phyloP scores from a whole-genome alignment of 2,888 invertebrate genomes.

The Hirudinaria manillensis region DNA sequence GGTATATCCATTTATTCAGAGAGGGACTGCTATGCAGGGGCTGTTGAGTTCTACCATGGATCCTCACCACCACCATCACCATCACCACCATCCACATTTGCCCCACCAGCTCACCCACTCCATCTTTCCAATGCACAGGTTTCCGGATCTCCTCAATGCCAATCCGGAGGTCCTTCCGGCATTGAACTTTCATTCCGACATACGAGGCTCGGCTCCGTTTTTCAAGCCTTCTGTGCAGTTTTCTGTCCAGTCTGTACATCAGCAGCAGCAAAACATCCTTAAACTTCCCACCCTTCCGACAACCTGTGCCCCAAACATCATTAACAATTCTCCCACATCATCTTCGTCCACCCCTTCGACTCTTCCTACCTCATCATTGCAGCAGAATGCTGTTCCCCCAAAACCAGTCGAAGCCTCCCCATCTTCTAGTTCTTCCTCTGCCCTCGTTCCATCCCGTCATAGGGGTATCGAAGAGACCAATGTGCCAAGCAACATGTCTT shows the following conservation, averaged over 20 bases:
- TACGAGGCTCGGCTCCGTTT: conserved; percentile 9
- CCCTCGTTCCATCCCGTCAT: background rate
- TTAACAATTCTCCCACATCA: background rate
- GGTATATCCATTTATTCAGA: conserved; percentile 26
- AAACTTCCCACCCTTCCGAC: conserved; percentile 16
- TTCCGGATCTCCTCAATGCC: conserved; percentile 25
- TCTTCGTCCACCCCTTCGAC: conserved; percentile 16
- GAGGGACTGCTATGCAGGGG: conserved; percentile 19
- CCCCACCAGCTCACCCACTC: conserved; percentile 29
- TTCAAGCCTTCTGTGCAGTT: conserved; percentile 20
- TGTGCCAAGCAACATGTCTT: background rate
- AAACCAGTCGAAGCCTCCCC: background rate
- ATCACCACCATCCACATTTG: conserved; percentile 19
- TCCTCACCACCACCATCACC: background rate
- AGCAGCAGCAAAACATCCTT: conserved; percentile 23
- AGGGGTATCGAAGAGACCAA: background rate
- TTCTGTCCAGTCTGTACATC: background rate
- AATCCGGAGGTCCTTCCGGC: conserved; percentile 16
- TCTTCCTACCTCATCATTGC: conserved; percentile 10
- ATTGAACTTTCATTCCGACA: conserved; percentile 21
- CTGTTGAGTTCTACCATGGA: conserved; percentile 7
- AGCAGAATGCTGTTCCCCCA: background rate
- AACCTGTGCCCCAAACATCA: background rate
- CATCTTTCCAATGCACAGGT: conserved; percentile 30
- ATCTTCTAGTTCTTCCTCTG: conserved; percentile 2